Conservation (phyloP, 2,113 vertebrate species). For the Carassius carassius region DNA sequence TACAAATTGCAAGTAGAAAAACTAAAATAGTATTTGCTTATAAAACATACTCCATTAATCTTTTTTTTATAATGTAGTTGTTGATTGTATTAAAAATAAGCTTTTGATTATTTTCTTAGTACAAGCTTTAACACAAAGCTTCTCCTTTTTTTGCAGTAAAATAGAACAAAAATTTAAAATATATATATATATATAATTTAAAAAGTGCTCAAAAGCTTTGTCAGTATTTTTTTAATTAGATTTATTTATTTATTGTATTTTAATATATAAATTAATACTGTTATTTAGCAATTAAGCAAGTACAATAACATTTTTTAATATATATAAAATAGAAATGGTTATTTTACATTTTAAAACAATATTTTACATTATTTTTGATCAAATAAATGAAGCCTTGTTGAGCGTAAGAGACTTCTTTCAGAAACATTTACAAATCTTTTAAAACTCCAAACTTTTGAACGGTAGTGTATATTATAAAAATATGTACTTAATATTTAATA, state of each 20-base stretch:
- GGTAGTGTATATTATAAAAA: neutral
- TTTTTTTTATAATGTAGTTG: neutral
- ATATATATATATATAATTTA: neutral
- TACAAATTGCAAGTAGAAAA: too few relatives aligned
- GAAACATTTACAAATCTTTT: neutral
- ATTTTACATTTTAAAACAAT: neutral
- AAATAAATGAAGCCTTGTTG: neutral
- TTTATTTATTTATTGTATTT: neutral
- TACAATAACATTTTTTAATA: neutral
- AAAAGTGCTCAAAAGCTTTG: neutral
- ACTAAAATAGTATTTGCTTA: too few relatives aligned
- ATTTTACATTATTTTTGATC: neutral
- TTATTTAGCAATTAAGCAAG: neutral
- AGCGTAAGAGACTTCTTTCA: neutral
- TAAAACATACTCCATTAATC: too few relatives aligned
- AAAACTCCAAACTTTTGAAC: neutral
- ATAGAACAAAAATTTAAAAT: neutral
- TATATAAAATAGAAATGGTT: neutral
- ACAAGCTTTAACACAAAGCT: too few relatives aligned
- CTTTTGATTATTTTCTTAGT: neutral
- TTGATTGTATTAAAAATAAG: neutral
- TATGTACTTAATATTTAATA: too few relatives aligned
- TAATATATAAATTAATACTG: neutral
- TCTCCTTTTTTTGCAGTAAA: too few relatives aligned
- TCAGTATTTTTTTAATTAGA: neutral